phyloP scores from a whole-genome alignment of 2,888 invertebrate species.

The Alloplasta piceator region DNA sequence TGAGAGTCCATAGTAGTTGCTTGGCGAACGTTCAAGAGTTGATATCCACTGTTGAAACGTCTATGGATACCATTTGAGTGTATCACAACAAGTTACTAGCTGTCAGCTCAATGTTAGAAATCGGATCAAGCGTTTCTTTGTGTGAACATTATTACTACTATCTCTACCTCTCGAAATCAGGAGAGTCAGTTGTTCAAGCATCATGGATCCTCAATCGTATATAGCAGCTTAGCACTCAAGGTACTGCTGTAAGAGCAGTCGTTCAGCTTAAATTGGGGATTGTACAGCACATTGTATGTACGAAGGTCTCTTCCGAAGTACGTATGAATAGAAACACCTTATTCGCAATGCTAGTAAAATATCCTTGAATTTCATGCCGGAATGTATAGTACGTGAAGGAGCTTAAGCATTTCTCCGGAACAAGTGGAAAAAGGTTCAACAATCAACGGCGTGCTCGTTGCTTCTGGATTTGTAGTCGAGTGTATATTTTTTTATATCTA shows the following conservation, averaged over 20 bases:
- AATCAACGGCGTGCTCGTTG: no score
- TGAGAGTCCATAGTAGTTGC: slow-evolving; percentile 2
- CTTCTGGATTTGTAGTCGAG: no score
- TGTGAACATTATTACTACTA: slow-evolving; percentile 9
- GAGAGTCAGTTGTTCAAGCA: slow-evolving; percentile 28
- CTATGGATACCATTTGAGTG: slow-evolving; percentile 12
- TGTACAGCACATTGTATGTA: no score
- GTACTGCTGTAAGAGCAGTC: slow-evolving; percentile 9
- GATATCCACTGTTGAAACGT: slow-evolving; percentile 21
- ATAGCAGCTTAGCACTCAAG: neutral
- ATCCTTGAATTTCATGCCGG: no score
- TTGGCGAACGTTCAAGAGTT: slow-evolving; percentile 10
- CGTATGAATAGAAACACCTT: no score
- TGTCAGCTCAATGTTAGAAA: slow-evolving; percentile 9
- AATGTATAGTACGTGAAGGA: no score
- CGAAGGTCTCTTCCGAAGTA: no score
- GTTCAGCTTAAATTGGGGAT: slow-evolving; percentile 18
- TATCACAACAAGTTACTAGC: slow-evolving; percentile 53
- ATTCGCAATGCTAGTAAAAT: no score
- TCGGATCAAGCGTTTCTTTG: slow-evolving; percentile 31
- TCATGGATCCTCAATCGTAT: neutral
- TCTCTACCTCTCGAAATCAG: slow-evolving; percentile 17
- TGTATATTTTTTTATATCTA: no score
- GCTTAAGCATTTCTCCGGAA: no score
- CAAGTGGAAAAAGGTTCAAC: no score